Evolutionary conservation across 2,113 vertebrate species (phyloP), one percentile per base, ranked within the genome.

Genomic region (Myxocyprinus asiaticus): DNA sequence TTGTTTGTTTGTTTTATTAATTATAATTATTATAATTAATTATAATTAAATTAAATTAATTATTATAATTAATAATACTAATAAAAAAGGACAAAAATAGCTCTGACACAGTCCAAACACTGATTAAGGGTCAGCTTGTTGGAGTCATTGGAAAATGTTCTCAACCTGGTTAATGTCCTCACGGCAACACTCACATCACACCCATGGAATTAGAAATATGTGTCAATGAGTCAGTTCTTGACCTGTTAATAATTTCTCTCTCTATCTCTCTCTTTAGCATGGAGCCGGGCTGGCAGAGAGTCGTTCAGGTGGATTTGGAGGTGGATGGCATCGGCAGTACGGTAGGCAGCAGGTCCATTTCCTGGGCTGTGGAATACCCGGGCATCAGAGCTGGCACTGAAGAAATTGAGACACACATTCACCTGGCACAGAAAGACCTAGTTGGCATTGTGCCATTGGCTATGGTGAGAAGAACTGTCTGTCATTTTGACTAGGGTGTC

Each of bases 351-450:
- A 95, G 96, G 80, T 94, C 95, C 73, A 94, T 98, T 90, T 92
- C 92, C 66, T 99, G 97, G 97, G 96, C 97, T 90, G 94, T 97
- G 86, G 97, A 98, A 69, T 98, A 98, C 83, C 95, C 95, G 0
- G 90, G 84, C n/a, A 94, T 86, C 10, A 92, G 91, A 0, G 76
- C 91, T 11, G 45, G 86, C 59, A 89, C 91, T 0, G 95, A 95
- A 77, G 89, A 94, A 5, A 90, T 91, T 0, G 90, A 97, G 83
- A 95, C 97, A 0, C 95, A 96, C 89, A 94, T 99, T 88, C 94
- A 93, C 77, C 79, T 97, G 90, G 95, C 95, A 62, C 96, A 95
- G 88, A 95, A 95, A 88, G 96, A 98, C 84, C 93, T 98, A 55
- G 93, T 91, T 3, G 95, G 90, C 71, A 96, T 98, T 5, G 94